Evolutionary conservation across 2,113 vertebrate genomes (phyloP).

Genomic region (Nesogale talazaci): DNA sequence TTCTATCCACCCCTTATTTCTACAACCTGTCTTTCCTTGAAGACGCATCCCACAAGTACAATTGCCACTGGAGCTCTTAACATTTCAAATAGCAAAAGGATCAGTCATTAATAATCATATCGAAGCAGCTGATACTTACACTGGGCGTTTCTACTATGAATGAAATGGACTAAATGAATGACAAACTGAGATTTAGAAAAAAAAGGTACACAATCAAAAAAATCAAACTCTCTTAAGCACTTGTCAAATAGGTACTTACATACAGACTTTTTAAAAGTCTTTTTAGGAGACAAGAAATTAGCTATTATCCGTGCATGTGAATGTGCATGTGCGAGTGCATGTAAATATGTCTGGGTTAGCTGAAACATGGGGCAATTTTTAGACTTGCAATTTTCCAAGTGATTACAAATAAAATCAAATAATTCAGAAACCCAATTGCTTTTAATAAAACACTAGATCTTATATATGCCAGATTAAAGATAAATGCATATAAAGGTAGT

Average conservation of each 20-base stretch:
- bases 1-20: background rate
- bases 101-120: background rate
- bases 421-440: constrained; percentile 48
- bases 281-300: constrained; percentile 14
- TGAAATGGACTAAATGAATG: constrained; percentile 17
- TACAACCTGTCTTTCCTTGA: background rate
- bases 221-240: background rate
- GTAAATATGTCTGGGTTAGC: background rate
- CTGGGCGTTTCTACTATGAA: constrained; percentile 28
- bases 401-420: constrained; percentile 4
- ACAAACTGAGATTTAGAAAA: background rate
- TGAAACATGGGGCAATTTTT: background rate
- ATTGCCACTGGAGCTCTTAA: constrained; percentile 1
- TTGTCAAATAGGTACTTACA: background rate
- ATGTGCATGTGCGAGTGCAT: no score
- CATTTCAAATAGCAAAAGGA: constrained; percentile 26
- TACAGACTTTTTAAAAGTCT: constrained; percentile 29
- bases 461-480: constrained; percentile 28
- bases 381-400: constrained; percentile 18
- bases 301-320: background rate
- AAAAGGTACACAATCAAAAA: constrained; percentile 15
- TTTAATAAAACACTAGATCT: constrained; percentile 41
- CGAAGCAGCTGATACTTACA: constrained; percentile 1
- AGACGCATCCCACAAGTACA: constrained; percentile 1
- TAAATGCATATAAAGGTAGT: background rate